Base-by-base conservation (phyloP, 35 echinoderm and acorn worm genomes). In the Chiridota heheva region DNA sequence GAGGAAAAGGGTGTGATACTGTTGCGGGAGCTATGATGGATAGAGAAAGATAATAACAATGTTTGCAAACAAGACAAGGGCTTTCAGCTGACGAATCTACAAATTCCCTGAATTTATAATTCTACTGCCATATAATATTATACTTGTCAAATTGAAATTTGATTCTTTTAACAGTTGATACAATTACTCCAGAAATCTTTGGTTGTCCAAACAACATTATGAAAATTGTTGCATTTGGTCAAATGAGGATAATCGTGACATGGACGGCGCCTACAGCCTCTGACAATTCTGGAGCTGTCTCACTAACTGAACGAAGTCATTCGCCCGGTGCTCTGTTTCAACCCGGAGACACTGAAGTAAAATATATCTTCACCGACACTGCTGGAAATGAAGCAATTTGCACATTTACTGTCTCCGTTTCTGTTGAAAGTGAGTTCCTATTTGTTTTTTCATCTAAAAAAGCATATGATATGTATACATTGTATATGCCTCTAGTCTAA, bases 191-290 rank as follows among this genome's bases (percentile, higher is more conserved):
- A 58, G 45, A 27, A 13, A 76, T 76, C 6, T 12, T 17, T 58
- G 49, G 30, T 17, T 76, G 72, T 76, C 72, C 72, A 30, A 15
- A 10, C 7, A 49, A 76, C 41, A 8, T 24, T 27, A 49, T 49
- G 4, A 49, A 29, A 26, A 32, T 76, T n/a, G 58, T 76, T 35
- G 44, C 49, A 36, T 36, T 76, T 13, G 72, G 72, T 13, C 34
- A 16, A 13, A 8, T 0, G 44, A 24, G 48, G 10, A 53, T 27
- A 31, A 55, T 26, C 39, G 48, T 77, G 27, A 46, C 62, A 26
- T 90, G 55, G 81, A 53, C 58, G 16, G 61, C 61, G 40, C 92
- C 92, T 3, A 86, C 92, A 32, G 92, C 87, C 5, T 64, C 81
- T 37, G 92, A 96, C 41, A 63, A 81, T 17, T 90, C 87, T 40